phyloP scores from a whole-genome alignment of 2,113 vertebrate species.

The Polypterus senegalus region DNA sequence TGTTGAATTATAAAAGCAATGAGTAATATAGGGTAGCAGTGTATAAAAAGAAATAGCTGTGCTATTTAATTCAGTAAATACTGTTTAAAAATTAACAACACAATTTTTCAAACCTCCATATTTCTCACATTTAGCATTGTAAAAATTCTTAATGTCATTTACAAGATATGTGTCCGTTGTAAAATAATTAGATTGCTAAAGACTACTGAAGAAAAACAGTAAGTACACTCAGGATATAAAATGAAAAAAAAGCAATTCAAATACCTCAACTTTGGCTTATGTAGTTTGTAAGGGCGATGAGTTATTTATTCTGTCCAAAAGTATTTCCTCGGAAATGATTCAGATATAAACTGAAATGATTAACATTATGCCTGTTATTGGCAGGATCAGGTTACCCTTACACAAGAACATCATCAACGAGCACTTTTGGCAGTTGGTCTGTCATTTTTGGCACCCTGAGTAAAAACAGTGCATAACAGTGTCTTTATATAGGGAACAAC shows the following conservation, averaged over 20 bases:
- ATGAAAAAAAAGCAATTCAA: too few species aligned
- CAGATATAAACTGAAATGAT: constrained; percentile 34
- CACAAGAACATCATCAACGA: constrained; percentile 19
- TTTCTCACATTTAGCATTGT: too few species aligned
- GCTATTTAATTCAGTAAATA: too few species aligned
- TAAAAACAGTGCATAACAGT: constrained; percentile 47
- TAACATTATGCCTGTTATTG: constrained; percentile 25
- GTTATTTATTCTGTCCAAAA: constrained; percentile 15
- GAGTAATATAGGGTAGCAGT: too few species aligned
- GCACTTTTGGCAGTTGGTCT: constrained; percentile 42
- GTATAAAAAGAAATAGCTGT: too few species aligned
- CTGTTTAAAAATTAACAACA: too few species aligned
- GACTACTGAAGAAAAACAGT: too few species aligned
- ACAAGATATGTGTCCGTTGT: too few species aligned
- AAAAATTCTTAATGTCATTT: too few species aligned
- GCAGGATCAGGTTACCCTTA: constrained; percentile 26
- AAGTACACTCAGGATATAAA: too few species aligned
- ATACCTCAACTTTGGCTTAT: neutral
- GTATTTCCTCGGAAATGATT: constrained; percentile 33
- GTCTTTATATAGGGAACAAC: constrained; percentile 48
- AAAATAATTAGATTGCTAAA: too few species aligned
- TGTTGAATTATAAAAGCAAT: constrained; percentile 6
- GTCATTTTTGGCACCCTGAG: constrained; percentile 40
- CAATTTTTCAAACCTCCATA: too few species aligned
- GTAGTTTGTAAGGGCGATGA: constrained; percentile 13